These are phyloP conservation scores for Drosophila arizonae DNA, from an alignment of 1,140 invertebrate species.

Conservation along the genomic window DNA sequence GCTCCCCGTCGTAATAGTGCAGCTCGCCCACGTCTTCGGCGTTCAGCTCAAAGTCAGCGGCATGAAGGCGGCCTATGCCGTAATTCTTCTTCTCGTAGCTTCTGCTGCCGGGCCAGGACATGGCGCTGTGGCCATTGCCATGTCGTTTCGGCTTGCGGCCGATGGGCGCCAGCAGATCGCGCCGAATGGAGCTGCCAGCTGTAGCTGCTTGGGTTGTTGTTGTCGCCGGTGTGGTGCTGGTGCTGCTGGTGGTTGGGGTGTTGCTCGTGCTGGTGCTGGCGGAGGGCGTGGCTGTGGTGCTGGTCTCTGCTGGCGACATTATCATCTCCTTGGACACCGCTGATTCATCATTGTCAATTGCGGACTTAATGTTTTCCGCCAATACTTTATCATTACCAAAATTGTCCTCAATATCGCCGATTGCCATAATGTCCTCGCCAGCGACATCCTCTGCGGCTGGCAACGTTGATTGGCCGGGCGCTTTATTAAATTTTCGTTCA, in stretches of 20 bases:
- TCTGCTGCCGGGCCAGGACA: slow-evolving; percentile 12
- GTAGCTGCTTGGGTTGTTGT: slow-evolving; percentile 2
- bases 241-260: slow-evolving; percentile 23
- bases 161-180: slow-evolving; percentile 23
- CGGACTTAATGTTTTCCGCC: slow-evolving; percentile 49
- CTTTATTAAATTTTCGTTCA: slow-evolving; percentile 77
- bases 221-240: slow-evolving; percentile 7
- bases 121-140: slow-evolving; percentile 26
- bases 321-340: slow-evolving; percentile 25
- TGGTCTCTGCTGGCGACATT: slow-evolving; percentile 15
- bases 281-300: slow-evolving; percentile 5
- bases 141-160: slow-evolving; percentile 60
- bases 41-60: neutral
- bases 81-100: slow-evolving; percentile 44
- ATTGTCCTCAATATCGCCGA: slow-evolving; percentile 72
- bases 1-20: slow-evolving; percentile 54
- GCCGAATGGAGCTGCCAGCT: neutral
- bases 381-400: slow-evolving; percentile 65
- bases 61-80: slow-evolving; percentile 26
- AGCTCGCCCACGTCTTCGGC: slow-evolving; percentile 42
- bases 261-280: neutral
- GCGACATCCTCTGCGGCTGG: slow-evolving; percentile 1
- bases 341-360: slow-evolving; percentile 70
- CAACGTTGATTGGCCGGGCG: slow-evolving; percentile 31
- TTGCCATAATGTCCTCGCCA: slow-evolving; percentile 54